phyloP scores from a whole-genome alignment of 2,888 invertebrate species.

The Mechanitis mazaeus region DNA sequence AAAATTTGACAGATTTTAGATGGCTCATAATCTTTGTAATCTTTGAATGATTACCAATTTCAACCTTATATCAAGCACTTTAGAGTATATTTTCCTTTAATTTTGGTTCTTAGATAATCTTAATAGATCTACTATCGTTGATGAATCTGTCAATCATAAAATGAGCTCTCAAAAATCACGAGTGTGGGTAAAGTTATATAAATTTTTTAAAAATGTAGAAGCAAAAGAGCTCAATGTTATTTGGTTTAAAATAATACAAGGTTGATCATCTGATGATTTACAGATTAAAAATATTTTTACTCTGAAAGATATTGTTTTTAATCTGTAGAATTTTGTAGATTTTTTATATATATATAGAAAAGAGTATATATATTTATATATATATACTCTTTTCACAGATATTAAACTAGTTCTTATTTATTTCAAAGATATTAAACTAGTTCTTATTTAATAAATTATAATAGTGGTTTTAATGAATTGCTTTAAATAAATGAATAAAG shows the following conservation, averaged over 20 bases:
- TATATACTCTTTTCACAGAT: no score
- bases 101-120: slow-evolving; percentile 23
- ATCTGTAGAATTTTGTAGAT: background rate
- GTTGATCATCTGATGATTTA: slow-evolving; percentile 2
- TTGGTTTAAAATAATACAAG: slow-evolving; percentile 9
- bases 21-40: no score
- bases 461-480: no score
- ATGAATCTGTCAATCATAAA: slow-evolving; percentile 22
- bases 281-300: slow-evolving; percentile 1
- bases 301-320: background rate
- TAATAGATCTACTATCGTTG: slow-evolving; percentile 29
- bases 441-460: no score
- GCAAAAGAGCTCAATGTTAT: slow-evolving; percentile 6
- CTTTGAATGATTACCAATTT: slow-evolving; percentile 6
- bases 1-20: slow-evolving; percentile 11
- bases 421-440: no score
- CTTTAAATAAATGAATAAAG: no score
- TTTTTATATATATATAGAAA: background rate
- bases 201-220: background rate
- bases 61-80: slow-evolving; percentile 5
- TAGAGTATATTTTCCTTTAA: slow-evolving; percentile 21
- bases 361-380: background rate
- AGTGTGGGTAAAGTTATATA: background rate
- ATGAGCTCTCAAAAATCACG: slow-evolving; percentile 16
- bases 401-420: no score